Base-by-base conservation (phyloP, 2,113 vertebrate genomes). In the Atherinomorus stipes region DNA sequence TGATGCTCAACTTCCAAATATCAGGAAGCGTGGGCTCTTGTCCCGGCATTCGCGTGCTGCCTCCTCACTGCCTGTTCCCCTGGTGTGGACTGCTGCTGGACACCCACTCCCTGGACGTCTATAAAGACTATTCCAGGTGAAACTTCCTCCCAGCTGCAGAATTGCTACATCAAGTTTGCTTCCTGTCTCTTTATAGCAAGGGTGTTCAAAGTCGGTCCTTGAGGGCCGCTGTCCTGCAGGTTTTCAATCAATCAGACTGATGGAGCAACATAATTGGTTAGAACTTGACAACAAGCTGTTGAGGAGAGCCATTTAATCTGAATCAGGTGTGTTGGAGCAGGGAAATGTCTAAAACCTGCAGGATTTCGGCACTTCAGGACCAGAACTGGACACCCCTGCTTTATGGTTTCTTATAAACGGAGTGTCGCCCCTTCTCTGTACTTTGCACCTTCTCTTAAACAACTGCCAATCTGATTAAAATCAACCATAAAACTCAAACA, bases 41-140 rank as follows among this genome's bases (percentile, higher is more conserved):
- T 21, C 45, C 81, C 0, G 80, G 34, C 3, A 91, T 95, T 11
- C 85, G 81, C 0, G 89, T 94, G 64, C 88, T 97, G 54, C 94
- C 96, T 0, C 73, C 84, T 15, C 85, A 62, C 80, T 94, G 85
- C 84, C 78, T 96, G 59, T 94, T 99, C 71, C 95, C 95, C 0
- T 99, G 98, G 97, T 99, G 98, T 19, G 98, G 98, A 4, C 84
- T 99, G 4, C 90, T 97, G 78, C 74, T 99, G 54, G 93, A 98
- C 91, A 94, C 94, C 0, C 81, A 78, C 75, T 93, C 93, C 0
- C 92, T 99, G 40, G 94, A 98, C 13, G 91, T 97, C 64, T 92
- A 88, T 70, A 94, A 94, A 4, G 95, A 99, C 92, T 98, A 98
- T 70, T 94, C 96, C 26, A 95, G 96, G 97, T 98, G 83, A 74